phyloP scores from a whole-genome alignment of 2,113 vertebrate genomes.

The Polyodon spathula region DNA sequence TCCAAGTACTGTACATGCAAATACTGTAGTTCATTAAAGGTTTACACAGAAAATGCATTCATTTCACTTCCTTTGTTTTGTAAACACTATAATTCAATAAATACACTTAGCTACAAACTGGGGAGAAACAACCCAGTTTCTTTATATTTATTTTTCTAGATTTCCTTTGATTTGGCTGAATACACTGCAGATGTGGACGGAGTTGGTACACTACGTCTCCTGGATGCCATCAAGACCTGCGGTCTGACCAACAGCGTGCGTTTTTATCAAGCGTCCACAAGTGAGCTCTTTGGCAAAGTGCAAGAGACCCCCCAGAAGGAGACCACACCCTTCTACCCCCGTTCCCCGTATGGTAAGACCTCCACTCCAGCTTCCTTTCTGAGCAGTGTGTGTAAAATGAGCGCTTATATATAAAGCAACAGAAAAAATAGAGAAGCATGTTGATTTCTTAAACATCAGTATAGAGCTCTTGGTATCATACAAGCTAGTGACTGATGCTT shows the following conservation, averaged over 20 bases:
- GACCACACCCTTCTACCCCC: conserved; percentile 95
- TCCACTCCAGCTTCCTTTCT: neutral
- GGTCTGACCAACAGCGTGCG: conserved; percentile 78
- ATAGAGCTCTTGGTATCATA: conserved; percentile 35
- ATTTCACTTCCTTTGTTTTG: too few relatives aligned
- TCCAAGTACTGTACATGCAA: too few relatives aligned
- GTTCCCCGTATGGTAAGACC: conserved; percentile 85
- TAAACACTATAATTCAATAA: neutral
- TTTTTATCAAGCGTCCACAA: conserved; percentile 98
- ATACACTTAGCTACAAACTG: neutral
- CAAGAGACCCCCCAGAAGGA: conserved; percentile 95
- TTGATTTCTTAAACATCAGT: conserved; percentile 29
- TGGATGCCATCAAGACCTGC: conserved; percentile 93
- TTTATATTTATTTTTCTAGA: conserved; percentile 44
- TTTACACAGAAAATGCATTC: too few relatives aligned
- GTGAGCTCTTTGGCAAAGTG: conserved; percentile 94
- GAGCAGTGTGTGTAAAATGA: too few relatives aligned
- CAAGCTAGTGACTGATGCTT: conserved; percentile 29
- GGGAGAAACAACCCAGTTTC: neutral
- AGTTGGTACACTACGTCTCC: conserved; percentile 81
- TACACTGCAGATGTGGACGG: conserved; percentile 96
- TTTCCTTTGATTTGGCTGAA: conserved; percentile 94
- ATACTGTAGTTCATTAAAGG: too few relatives aligned
- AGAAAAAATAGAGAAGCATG: conserved; percentile 11
- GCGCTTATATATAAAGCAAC: too few relatives aligned